Evolutionary conservation across 2,888 invertebrate genomes (phyloP).

Genomic region (Parascotia fuliginaria): DNA sequence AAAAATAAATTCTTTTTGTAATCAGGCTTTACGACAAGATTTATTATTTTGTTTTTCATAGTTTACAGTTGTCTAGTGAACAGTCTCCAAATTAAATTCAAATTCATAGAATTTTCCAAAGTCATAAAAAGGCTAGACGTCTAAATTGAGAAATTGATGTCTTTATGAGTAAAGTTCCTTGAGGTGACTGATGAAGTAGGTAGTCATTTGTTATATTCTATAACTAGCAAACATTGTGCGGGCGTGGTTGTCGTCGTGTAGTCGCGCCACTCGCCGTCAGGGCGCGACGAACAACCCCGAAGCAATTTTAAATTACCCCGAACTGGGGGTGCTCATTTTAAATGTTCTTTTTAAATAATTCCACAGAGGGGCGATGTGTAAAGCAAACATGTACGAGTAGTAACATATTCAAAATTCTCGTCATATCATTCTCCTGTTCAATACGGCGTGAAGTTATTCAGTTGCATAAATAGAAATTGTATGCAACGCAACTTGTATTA

Average conservation of each 20-base stretch:
- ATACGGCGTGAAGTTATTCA: constrained; percentile 75
- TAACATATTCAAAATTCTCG: constrained; percentile 65
- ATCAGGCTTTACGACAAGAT: too few species aligned
- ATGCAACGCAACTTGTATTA: constrained; percentile 61
- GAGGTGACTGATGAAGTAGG: constrained; percentile 16
- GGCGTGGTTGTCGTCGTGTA: constrained; percentile 35
- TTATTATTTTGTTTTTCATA: too few species aligned
- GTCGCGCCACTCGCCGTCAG: constrained; percentile 53
- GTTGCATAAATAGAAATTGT: constrained; percentile 74
- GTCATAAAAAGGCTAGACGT: constrained; percentile 30
- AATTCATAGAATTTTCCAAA: constrained; percentile 5
- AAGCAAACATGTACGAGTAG: constrained; percentile 50
- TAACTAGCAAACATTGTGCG: constrained; percentile 11
- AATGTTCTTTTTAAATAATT: constrained; percentile 59
- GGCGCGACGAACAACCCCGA: constrained; percentile 61
- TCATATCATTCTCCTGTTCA: constrained; percentile 67
- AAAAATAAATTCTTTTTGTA: too few species aligned
- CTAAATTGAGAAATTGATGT: constrained; percentile 18
- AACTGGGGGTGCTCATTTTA: constrained; percentile 63
- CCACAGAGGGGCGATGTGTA: constrained; percentile 50
- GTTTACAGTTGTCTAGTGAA: not conserved
- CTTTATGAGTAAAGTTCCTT: constrained; percentile 31
- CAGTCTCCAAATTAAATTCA: not conserved
- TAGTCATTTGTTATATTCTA: not conserved
- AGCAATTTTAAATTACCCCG: constrained; percentile 76